Base-by-base conservation (phyloP, 2,797 vertebrate species). In the Acridotheres tristis region DNA sequence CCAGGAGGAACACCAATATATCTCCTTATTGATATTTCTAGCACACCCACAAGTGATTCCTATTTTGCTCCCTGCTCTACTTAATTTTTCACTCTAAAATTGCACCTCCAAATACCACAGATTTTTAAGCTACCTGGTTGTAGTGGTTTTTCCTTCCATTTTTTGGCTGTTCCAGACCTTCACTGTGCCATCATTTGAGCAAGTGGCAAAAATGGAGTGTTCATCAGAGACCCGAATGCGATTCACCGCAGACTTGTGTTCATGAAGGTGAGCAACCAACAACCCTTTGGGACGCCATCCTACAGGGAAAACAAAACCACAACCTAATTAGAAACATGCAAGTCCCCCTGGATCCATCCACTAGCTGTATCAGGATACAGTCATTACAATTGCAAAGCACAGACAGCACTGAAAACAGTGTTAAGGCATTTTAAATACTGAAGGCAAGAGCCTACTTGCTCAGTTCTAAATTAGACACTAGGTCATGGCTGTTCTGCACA, bases 151-250 rank as follows among this genome's bases (percentile, higher is more conserved):
- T 55, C 99, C 99, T 97, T 99, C 99, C 99, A 99, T 99, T 98
- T 99, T 99, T 92, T 99, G 99, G 90, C 99, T 99, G 96, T 99
- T 99, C 99, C 99, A 99, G 66, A 99, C 99, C 96, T 99, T 99
- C 51, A 99, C 99, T 1, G 99, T 99, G 77, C 99, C 99, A 80
- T 99, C 99, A 27, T 99, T 99, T 81, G 99, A 99, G 88, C 99
- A 99, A 6, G 99, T 99, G 58, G 99, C 99, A 91, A 99, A 99
- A 96, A 99, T 99, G 58, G 98, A 98, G 97, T 99, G 99, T 36
- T 99, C 99, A 62, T 99, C 99, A 2, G 99, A 99, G 21, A 99
- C 99, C 15, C 98, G 72, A 93, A 99, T 99, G 32, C 99, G 98
- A 97, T 99, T 99, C 55, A 99, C 99, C 0, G 99, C 99, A 22